phyloP scores from a whole-genome alignment of 2,888 invertebrate species.

The Emmelina monodactyla region DNA sequence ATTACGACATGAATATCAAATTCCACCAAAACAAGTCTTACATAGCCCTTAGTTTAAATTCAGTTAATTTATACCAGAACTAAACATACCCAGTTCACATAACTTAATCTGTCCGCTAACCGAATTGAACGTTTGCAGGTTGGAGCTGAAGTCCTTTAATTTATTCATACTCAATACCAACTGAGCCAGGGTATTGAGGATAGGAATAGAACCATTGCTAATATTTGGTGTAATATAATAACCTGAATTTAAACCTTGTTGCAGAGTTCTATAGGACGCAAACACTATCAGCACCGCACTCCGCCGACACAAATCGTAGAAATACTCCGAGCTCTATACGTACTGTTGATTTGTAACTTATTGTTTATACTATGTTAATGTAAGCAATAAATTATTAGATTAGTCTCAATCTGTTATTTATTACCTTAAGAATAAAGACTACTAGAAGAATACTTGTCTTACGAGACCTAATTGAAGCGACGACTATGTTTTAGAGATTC shows the following conservation, averaged over 20 bases:
- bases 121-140: not conserved
- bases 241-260: not conserved
- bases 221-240: not conserved
- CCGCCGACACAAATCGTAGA: not conserved
- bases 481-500: no score
- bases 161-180: not conserved
- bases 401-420: no score
- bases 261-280: conserved; percentile 1
- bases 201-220: not conserved
- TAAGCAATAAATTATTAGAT: no score
- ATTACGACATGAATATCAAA: no score
- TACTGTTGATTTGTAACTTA: not conserved
- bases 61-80: no score
- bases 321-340: not conserved
- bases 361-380: no score
- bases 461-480: no score
- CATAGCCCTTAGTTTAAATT: no score
- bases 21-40: no score
- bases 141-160: not conserved
- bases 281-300: not conserved
- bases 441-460: no score
- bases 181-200: not conserved
- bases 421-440: no score
- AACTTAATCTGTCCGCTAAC: not conserved
- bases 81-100: no score